Evolutionary conservation across 2,888 invertebrate species (phyloP).

Genomic region (Lepidochrysops patricia): DNA sequence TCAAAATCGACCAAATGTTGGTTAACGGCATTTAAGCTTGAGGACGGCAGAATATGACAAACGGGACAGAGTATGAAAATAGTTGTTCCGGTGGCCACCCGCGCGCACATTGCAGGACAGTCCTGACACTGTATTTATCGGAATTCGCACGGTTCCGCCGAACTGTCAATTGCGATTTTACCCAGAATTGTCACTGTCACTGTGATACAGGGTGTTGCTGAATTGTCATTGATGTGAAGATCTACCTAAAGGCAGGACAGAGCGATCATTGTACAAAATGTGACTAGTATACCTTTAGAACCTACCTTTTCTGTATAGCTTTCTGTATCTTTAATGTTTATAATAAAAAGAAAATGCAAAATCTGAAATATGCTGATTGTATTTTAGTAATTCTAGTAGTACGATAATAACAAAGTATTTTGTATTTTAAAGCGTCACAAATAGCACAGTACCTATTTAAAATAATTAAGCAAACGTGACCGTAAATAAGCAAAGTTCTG

Average conservation of each 20-base stretch:
- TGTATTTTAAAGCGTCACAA: background rate
- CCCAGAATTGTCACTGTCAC: slow-evolving; percentile 45
- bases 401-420: background rate
- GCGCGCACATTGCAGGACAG: slow-evolving; percentile 44
- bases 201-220: background rate
- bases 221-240: slow-evolving; percentile 7
- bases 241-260: background rate
- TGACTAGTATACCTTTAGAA: too few species aligned
- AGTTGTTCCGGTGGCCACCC: slow-evolving; percentile 57
- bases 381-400: too few species aligned
- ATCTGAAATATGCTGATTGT: too few species aligned
- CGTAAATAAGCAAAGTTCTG: slow-evolving; percentile 17
- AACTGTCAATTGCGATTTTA: slow-evolving; percentile 39
- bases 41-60: background rate
- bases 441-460: background rate
- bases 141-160: slow-evolving; percentile 50
- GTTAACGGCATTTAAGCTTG: too few species aligned
- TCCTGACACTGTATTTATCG: slow-evolving; percentile 34
- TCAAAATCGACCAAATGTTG: too few species aligned
- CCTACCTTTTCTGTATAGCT: too few species aligned
- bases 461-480: slow-evolving; percentile 4
- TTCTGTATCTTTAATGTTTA: too few species aligned
- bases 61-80: background rate
- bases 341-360: too few species aligned
- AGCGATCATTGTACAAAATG: background rate